A percentile compares a stretch with the other conserved stretches of the same genome.
phyloP scores from a whole-genome alignment of 2,888 invertebrate genomes.

The Schrankia costaestrigalis region DNA sequence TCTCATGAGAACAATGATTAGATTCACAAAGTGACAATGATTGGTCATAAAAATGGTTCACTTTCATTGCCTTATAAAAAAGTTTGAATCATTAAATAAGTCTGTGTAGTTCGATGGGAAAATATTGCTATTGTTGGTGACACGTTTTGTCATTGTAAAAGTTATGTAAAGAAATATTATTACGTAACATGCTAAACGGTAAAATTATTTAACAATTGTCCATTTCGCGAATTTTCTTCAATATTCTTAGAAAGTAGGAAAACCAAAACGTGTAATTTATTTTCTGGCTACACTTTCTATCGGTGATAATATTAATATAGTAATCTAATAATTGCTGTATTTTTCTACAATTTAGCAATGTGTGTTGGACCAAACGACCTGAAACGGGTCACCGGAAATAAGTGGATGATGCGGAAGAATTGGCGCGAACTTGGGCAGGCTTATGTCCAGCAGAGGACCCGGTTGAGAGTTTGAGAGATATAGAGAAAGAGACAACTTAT shows the following conservation, averaged over 20 bases:
- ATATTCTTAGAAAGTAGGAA: slow-evolving; percentile 3
- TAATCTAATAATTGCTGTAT: no score
- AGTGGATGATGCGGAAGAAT: no score
- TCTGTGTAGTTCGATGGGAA: slow-evolving; percentile 25
- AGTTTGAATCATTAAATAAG: slow-evolving; percentile 8
- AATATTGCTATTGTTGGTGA: slow-evolving; percentile 20
- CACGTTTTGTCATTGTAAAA: slow-evolving; percentile 5
- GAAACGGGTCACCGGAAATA: no score
- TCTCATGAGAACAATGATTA: slow-evolving; percentile 39
- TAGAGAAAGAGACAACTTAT: no score
- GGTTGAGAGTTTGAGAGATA: no score
- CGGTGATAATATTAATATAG: no score
- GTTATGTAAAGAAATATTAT: slow-evolving; percentile 14
- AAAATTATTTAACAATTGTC: slow-evolving; percentile 4
- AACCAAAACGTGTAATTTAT: not conserved
- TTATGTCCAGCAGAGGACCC: no score
- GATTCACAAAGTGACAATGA: slow-evolving; percentile 31
- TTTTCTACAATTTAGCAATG: no score
- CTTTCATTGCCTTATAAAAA: slow-evolving; percentile 41
- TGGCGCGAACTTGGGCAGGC: no score
- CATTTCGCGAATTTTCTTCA: slow-evolving; percentile 1
- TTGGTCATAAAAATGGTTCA: slow-evolving; percentile 32
- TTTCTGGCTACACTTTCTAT: no score
- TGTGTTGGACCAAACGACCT: no score
- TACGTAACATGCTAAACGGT: slow-evolving; percentile 11